Evolutionary conservation across 2,888 invertebrate genomes (phyloP).

Genomic region (Pyrocoelia pectoralis): DNA sequence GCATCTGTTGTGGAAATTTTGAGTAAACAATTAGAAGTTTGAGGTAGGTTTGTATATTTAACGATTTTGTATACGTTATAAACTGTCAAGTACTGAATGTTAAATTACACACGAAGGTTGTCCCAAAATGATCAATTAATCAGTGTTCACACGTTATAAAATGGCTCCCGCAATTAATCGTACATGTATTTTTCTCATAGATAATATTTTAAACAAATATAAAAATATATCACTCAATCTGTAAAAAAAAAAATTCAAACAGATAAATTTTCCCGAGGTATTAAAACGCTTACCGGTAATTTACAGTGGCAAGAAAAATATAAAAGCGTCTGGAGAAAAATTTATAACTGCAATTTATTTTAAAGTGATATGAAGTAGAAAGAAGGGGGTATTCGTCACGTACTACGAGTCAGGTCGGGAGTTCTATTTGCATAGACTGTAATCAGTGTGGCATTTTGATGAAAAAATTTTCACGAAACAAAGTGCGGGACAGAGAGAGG

Average conservation of each 20-base stretch:
- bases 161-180: not conserved
- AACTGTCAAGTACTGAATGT: not conserved
- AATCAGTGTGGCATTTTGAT: conserved; percentile 25
- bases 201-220: not conserved
- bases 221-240: not conserved
- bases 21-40: not conserved
- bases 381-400: conserved; percentile 14
- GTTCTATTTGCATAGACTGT: conserved; percentile 16
- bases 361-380: conserved; percentile 22
- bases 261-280: conserved; percentile 25
- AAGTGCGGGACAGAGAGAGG: conserved; percentile 19
- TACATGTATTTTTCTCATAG: no score
- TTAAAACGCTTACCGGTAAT: conserved; percentile 29
- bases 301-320: conserved; percentile 30
- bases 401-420: conserved; percentile 10
- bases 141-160: not conserved
- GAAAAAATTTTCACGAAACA: conserved; percentile 23
- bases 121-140: not conserved
- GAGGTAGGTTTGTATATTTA: not conserved
- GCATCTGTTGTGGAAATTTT: not conserved
- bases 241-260: conserved; percentile 23
- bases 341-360: conserved; percentile 23
- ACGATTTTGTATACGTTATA: not conserved
- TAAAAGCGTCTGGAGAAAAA: conserved; percentile 27
- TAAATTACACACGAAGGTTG: not conserved